These are phyloP conservation scores for Agapornis roseicollis DNA, from an alignment of 2,113 vertebrate species.

Conservation along the genomic window DNA sequence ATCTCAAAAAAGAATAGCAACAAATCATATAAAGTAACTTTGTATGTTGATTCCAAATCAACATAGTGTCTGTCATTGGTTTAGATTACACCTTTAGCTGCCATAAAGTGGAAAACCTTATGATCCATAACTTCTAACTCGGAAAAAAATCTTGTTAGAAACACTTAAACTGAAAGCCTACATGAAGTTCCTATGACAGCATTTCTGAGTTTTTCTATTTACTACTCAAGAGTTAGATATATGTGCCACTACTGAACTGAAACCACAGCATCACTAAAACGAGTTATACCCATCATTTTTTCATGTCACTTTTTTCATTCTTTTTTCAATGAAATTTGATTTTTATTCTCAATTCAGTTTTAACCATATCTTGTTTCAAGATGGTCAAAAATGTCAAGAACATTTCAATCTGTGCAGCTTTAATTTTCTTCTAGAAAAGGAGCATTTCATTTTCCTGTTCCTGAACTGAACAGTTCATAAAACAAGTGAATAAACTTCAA, in stretches of 20 bases:
- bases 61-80: neutral
- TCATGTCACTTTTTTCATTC: neutral
- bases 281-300: neutral
- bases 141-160: neutral
- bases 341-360: neutral
- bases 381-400: neutral
- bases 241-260: neutral
- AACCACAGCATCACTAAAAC: neutral
- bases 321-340: neutral
- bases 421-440: neutral
- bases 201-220: neutral
- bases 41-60: neutral
- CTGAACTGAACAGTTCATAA: neutral
- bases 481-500: neutral
- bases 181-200: neutral
- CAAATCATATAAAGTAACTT: neutral
- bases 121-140: accelerated
- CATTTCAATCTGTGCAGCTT: neutral
- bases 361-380: neutral
- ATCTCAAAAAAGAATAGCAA: neutral
- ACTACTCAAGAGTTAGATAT: neutral
- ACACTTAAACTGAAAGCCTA: neutral
- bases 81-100: neutral
- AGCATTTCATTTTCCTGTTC: neutral
- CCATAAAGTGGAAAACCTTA: neutral